Evolutionary conservation across 2,888 invertebrate genomes (phyloP).

Genomic region (Stratiomys singularior): DNA sequence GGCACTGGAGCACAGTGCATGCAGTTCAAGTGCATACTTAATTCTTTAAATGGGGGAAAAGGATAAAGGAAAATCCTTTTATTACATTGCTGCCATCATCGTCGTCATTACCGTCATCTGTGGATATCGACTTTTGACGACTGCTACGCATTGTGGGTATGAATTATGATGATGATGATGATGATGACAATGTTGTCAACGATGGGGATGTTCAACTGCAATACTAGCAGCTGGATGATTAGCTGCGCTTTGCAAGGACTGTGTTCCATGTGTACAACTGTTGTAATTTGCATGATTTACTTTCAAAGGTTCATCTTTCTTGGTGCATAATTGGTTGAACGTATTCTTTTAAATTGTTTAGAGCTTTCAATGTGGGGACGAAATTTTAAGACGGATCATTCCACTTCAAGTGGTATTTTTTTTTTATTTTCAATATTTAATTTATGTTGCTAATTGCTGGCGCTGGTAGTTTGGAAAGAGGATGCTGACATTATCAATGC

Average conservation of each 20-base stretch:
- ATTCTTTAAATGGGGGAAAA: slow-evolving; percentile 11
- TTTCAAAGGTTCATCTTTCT: too few relatives aligned
- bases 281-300: background rate
- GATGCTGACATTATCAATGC: too few relatives aligned
- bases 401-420: too few relatives aligned
- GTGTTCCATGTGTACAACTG: background rate
- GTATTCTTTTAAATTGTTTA: too few relatives aligned
- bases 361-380: too few relatives aligned
- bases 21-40: slow-evolving; percentile 26
- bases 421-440: too few relatives aligned
- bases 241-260: background rate
- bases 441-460: too few relatives aligned
- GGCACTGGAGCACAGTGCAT: background rate
- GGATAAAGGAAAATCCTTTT: slow-evolving; percentile 4
- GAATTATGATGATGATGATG: too few relatives aligned
- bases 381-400: too few relatives aligned
- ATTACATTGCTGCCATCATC: slow-evolving; percentile 5
- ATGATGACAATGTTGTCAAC: too few relatives aligned
- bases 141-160: background rate
- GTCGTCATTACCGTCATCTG: background rate
- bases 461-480: too few relatives aligned
- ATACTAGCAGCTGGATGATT: background rate
- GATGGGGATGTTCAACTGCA: background rate
- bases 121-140: background rate
- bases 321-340: too few relatives aligned